Evolutionary conservation across 2,797 vertebrate genomes (phyloP), one percentile per base, ranked within the genome.

Genomic region (Champsocephalus gunnari): DNA sequence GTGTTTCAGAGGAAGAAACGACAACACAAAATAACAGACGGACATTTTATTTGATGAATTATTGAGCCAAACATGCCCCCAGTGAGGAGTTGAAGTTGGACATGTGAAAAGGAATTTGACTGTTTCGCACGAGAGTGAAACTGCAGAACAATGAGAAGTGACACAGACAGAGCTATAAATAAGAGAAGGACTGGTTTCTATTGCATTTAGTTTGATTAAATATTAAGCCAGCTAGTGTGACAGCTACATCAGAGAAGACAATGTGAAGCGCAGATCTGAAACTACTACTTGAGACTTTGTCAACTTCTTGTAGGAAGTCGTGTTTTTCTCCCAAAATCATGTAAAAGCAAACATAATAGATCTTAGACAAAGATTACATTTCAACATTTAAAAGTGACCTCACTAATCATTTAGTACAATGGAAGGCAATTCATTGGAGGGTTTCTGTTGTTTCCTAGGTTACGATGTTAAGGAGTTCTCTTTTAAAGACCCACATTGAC

Each of bases 31-130:
- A 62, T 72, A 21, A 65, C 54, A 17, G 9, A 70, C 0, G n/a
- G 10, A 56, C 12, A n/a, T 73, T 88, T 90, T 85, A 81, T 83
- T 88, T 38, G 72, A 14, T 57, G 24, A 79, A 64, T 84, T 62
- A 77, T 65, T 75, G 58, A 83, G 69, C 80, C 10, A 68, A 75
- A 57, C 14, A n/a, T 14, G 24, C 49, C 71, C 71, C 69, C 69
- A 76, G 62, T 4, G 28, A 32, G 45, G 19, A 55, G 73, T 71
- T 8, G 21, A 66, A 57, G 48, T 9, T 58, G 47, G 21, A 77
- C 67, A 70, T 4, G 28, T 74, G 75, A 83, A 38, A 60, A 76
- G 60, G 51, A 74, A 41, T 71, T 51, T 34, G 24, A 60, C 72
- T 24, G 48, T 45, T 38, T 13, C 9, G 48, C 70, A 72, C 1